Evolutionary conservation across 2,797 vertebrate genomes (phyloP), one percentile per base, ranked within the genome.

Genomic region (Protonibea diacanthus): DNA sequence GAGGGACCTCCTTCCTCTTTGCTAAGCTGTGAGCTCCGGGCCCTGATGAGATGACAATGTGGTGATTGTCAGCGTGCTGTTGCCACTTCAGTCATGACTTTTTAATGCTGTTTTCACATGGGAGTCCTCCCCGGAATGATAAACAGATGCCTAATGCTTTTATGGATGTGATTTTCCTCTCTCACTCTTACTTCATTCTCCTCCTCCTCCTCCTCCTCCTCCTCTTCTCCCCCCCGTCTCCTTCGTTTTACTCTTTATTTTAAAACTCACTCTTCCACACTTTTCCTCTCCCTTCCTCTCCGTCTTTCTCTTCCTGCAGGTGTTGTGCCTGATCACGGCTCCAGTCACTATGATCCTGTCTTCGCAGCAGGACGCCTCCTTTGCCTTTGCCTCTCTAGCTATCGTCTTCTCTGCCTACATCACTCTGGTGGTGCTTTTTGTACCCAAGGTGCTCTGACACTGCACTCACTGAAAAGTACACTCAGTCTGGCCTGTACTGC

Each of bases 381-480:
- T 99, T 0, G 97, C 97, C 71, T 99, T 99, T 0, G 97, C 98
- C 11, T 95, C 97, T 0, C 93, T 99, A 1, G 97, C 97, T 40
- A 95, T 98, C 1, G 96, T 99, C 83, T 99, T 98, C 94, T 99
- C 97, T 7, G 97, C 97, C 82, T 99, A 98, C 90, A 98, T 99
- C 90, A 99, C 98, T 1, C 93, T 99, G 81, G 97, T 99, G 13
- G 98, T 99, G 80, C 96, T 99, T 8, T 99, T 99, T 0, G 96
- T 98, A 51, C 97, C 97, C 71, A 99, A 99, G 97, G 97, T 97
- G 75, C 80, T 58, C 27, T 8, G 55, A 65, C 83, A 49, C 53
- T 44, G 27, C 59, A 33, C 65, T 58, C 25, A 17, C 44, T 13
- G 33, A 47, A 45, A 53, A 4, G 18, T 23, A 18, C 40, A 40